A percentile compares a stretch with the other conserved stretches of the same genome.
Evolutionary conservation across 2,113 vertebrate genomes (phyloP).

Genomic region (Tympanuchus pallidicinctus): DNA sequence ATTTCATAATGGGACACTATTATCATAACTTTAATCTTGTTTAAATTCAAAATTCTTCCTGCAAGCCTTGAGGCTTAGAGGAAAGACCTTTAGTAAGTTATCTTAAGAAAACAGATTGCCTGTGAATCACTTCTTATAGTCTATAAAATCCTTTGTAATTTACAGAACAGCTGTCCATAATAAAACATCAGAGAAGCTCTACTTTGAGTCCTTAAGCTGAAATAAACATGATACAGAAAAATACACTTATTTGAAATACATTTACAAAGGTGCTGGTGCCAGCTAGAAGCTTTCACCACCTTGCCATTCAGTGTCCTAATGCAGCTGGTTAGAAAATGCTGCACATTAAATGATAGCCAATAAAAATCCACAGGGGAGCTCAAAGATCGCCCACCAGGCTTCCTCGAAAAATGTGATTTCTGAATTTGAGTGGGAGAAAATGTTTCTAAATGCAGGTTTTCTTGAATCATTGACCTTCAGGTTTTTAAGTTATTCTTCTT

Average conservation of each 20-base stretch:
- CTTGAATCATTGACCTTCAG: background rate
- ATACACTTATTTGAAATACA: background rate
- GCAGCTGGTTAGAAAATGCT: background rate
- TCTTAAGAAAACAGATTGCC: slow-evolving; percentile 69
- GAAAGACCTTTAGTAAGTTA: slow-evolving; percentile 56
- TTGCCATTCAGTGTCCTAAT: slow-evolving; percentile 2
- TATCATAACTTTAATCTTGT: slow-evolving; percentile 74
- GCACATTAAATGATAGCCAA: slow-evolving; percentile 5
- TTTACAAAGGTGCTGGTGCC: slow-evolving; percentile 15
- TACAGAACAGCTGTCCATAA: slow-evolving; percentile 67
- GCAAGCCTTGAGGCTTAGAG: slow-evolving; percentile 53
- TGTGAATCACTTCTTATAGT: slow-evolving; percentile 67
- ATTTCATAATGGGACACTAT: slow-evolving; percentile 58
- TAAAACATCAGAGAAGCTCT: slow-evolving; percentile 66
- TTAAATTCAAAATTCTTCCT: slow-evolving; percentile 72
- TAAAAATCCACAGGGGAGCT: slow-evolving; percentile 13
- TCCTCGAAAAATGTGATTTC: background rate
- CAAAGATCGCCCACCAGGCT: background rate
- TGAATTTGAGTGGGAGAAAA: background rate
- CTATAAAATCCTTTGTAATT: slow-evolving; percentile 70
- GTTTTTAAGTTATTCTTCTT: slow-evolving; percentile 17
- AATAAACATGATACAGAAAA: slow-evolving; percentile 39
- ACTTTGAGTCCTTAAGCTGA: slow-evolving; percentile 63
- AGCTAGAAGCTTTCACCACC: background rate
- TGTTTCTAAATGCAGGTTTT: background rate